These are phyloP conservation scores for Tetranychus urticae DNA, from an alignment of 1,140 invertebrate genomes.

Conservation along the genomic window DNA sequence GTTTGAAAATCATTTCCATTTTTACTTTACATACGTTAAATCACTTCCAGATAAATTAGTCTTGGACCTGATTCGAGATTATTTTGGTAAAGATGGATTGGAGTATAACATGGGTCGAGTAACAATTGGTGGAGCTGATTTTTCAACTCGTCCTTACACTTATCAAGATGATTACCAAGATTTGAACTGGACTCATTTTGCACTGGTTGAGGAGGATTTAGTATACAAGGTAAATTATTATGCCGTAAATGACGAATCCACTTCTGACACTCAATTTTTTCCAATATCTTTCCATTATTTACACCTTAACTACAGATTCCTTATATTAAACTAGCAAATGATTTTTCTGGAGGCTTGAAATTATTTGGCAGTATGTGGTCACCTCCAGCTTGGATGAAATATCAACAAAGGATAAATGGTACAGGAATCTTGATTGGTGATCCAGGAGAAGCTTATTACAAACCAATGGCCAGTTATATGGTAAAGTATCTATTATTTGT, in stretches of 20 bases:
- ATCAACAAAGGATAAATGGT: conserved; percentile 33
- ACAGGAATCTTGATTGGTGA: conserved; percentile 29
- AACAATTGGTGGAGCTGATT: conserved; percentile 61
- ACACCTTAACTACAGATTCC: conserved; percentile 30
- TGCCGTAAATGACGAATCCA: neutral
- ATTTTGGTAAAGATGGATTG: conserved; percentile 21
- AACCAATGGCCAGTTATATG: conserved; percentile 52
- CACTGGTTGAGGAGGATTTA: conserved; percentile 35
- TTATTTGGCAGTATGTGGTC: conserved; percentile 52
- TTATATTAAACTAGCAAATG: conserved; percentile 28
- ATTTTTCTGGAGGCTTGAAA: conserved; percentile 20
- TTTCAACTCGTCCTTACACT: conserved; percentile 39
- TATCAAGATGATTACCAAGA: conserved; percentile 32
- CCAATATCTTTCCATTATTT: too few relatives aligned
- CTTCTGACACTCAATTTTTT: conserved; percentile 43
- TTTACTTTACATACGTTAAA: too few relatives aligned
- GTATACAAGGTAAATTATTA: conserved; percentile 30
- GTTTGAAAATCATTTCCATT: too few relatives aligned
- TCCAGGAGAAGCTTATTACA: conserved; percentile 36
- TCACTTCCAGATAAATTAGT: conserved; percentile 29
- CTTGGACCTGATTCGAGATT: conserved; percentile 19
- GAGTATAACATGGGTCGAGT: conserved; percentile 27
- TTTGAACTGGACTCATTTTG: conserved; percentile 34
- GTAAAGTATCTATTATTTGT: conserved; percentile 23
- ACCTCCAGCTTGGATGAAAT: conserved; percentile 79